Conservation (phyloP, 2,113 vertebrate species). For the Isichthys henryi region DNA sequence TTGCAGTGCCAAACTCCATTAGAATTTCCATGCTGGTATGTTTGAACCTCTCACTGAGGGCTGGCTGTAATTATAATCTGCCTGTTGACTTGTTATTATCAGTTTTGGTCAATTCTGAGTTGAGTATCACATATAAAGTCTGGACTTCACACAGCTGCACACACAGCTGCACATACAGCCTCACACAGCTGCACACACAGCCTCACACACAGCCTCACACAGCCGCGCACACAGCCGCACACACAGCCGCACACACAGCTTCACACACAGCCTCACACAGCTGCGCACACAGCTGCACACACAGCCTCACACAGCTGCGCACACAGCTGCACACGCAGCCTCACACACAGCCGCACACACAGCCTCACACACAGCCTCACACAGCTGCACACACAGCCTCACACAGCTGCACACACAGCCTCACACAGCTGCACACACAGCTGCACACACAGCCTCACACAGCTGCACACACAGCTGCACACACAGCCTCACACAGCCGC, state of each 20-base stretch:
- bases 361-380: not conserved
- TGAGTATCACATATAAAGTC: no score
- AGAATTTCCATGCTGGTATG: not conserved
- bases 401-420: not conserved
- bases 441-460: no score
- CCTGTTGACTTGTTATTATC: no score
- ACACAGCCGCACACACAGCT: not conserved
- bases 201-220: not conserved
- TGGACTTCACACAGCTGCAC: no score
- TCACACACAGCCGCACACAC: slow-evolving; percentile 36
- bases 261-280: not conserved
- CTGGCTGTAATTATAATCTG: slow-evolving; percentile 28
- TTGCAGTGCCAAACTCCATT: no score
- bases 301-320: not conserved
- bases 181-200: no score
- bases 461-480: not conserved
- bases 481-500: not conserved
- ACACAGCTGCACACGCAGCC: slow-evolving; percentile 6
- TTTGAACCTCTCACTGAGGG: not conserved
- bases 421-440: no score
- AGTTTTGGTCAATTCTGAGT: no score
- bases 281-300: not conserved
- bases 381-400: no score
- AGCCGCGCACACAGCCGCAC: not conserved
- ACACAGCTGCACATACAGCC: no score